phyloP scores from a whole-genome alignment of 2,797 vertebrate genomes.

The Sebastes dallii region DNA sequence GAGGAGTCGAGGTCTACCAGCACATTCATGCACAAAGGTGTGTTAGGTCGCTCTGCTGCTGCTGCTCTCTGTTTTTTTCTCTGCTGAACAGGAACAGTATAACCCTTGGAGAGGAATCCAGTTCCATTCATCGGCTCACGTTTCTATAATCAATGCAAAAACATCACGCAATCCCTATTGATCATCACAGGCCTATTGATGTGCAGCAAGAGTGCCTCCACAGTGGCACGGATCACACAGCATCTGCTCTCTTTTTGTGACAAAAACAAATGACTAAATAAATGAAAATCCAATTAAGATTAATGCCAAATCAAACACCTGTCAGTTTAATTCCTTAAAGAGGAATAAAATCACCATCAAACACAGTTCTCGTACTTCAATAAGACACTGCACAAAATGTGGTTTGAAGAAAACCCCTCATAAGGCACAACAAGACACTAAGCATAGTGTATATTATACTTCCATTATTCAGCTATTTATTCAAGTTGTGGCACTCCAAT shows the following conservation, averaged over 20 bases:
- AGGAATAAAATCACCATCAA: conserved; percentile 23
- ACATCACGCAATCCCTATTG: conserved; percentile 85
- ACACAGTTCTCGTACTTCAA: conserved; percentile 11
- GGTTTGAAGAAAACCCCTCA: neutral
- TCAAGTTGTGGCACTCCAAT: neutral
- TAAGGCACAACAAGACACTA: neutral
- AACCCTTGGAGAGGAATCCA: conserved; percentile 75
- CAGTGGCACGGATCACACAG: conserved; percentile 72
- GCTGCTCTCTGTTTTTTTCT: conserved; percentile 51
- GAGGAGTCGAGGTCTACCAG: conserved; percentile 46
- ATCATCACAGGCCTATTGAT: conserved; percentile 82
- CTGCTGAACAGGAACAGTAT: conserved; percentile 64
- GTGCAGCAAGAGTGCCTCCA: conserved; percentile 73
- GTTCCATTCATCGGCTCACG: conserved; percentile 82
- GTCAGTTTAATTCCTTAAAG: conserved; percentile 63
- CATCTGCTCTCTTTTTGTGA: conserved; percentile 67
- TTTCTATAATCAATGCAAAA: conserved; percentile 87
- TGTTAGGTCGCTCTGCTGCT: conserved; percentile 37
- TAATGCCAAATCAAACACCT: conserved; percentile 65
- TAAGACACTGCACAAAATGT: neutral
- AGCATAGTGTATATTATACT: neutral
- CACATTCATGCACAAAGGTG: conserved; percentile 50
- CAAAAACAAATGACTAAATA: conserved; percentile 67
- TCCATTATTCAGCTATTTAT: neutral
- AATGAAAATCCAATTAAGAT: conserved; percentile 61